Evolutionary conservation across 1,140 invertebrate genomes (phyloP), one percentile per base, ranked within the genome.

Genomic region (Trichoplusia ni): DNA sequence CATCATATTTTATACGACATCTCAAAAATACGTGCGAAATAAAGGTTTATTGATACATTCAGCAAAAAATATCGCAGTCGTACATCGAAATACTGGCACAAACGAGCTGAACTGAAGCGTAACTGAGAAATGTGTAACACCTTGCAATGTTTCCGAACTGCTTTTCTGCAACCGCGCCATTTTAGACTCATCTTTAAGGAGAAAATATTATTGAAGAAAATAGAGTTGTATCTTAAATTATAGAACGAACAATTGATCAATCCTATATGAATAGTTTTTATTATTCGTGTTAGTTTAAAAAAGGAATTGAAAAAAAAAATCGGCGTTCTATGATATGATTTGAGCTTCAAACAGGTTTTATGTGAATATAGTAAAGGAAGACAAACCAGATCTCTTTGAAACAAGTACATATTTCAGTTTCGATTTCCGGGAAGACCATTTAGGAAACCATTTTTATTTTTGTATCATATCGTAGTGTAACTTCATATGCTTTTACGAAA

Each of bases 111-210:
- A 74, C 77, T 79, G 71, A 79, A 56, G 75, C 78, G 74, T 79
- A 66, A 80, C 78, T 79, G 81, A 86, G 80, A 86, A 86, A 84
- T 86, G 79, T 73, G 72, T 68, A 77, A 67, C 75, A 82, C 74
- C 81, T 80, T 79, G 79, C 69, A 64, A 66, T 69, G 73, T 71
- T 81, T 77, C 74, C 72, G 70, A 73, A 67, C 64, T 66, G 69
- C 72, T 79, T 72, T 77, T 75, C 66, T 61, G 47, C 38, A 65
- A 63, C 64, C 59, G 64, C 69, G 69, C 69, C 71, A 67, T 53
- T 70, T 61, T 37, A 38, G 44, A 42, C 21, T 18, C 59, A 42
- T 46, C 35, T 60, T 11, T 37, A 4, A 13, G 33, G 1, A 46
- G n/a, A 35, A 46, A 60, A 35, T 47, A 11, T 47, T 35, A 7